Percentiles rank a stretch among this genome's conserved stretches.
phyloP scores from a whole-genome alignment of 2,113 vertebrate species.

The Lathamus discolor region DNA sequence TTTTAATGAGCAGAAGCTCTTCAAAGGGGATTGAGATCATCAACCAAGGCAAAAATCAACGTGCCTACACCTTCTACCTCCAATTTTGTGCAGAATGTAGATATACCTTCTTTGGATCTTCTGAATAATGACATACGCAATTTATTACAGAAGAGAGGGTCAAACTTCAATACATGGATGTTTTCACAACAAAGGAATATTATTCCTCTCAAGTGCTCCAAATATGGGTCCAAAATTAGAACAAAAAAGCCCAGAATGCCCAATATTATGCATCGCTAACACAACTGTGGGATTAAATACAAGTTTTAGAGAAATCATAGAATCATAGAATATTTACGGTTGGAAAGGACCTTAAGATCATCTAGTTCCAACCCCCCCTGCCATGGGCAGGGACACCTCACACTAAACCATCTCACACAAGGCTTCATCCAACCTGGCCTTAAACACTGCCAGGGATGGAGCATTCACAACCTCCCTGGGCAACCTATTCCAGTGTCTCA shows the following conservation, averaged over 20 bases:
- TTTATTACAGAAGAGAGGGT: neutral
- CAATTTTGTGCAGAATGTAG: neutral
- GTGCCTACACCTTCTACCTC: neutral
- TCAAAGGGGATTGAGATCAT: neutral
- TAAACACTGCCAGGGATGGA: too few relatives aligned
- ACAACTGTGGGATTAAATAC: neutral
- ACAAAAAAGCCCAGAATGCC: accelerated
- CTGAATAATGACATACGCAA: neutral
- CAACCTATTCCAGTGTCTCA: too few relatives aligned
- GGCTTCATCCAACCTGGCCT: too few relatives aligned
- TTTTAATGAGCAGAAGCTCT: neutral
- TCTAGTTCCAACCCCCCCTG: too few relatives aligned
- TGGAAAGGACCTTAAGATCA: too few relatives aligned
- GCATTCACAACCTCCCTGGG: too few relatives aligned
- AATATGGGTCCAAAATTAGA: neutral
- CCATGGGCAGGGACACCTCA: too few relatives aligned
- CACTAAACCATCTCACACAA: too few relatives aligned
- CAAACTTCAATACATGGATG: neutral
- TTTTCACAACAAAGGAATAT: neutral
- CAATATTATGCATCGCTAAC: neutral
- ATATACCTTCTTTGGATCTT: neutral
- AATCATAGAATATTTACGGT: too few relatives aligned
- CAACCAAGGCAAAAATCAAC: neutral
- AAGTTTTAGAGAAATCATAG: neutral
- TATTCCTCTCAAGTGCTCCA: neutral